Percentiles rank a stretch among this genome's conserved stretches.
Conservation (phyloP, 37 sponge, comb jelly and placozoan species). For the Beroe ovata region DNA sequence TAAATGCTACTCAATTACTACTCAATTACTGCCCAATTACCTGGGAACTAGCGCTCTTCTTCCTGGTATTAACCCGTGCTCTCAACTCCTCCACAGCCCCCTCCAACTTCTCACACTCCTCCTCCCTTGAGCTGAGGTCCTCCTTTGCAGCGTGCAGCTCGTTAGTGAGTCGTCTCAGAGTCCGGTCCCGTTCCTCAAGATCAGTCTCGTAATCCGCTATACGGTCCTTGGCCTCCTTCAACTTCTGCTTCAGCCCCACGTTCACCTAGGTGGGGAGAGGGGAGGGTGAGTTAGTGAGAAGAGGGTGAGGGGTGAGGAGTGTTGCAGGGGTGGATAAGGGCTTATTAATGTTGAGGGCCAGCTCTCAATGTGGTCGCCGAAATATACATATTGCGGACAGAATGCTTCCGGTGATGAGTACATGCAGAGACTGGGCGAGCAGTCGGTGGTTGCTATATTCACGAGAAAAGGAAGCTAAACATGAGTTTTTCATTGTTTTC, state of each 20-base stretch:
- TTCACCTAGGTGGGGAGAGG: conserved; percentile 1
- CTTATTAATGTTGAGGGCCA: no score
- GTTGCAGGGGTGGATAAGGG: no score
- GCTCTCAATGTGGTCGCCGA: no score
- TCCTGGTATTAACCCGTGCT: conserved; percentile 1
- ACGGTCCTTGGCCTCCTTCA: conserved; percentile 46
- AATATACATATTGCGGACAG: no score
- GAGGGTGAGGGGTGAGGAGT: no score
- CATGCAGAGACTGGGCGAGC: no score
- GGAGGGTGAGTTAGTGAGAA: neutral
- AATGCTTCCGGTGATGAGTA: no score
- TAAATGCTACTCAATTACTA: no score
- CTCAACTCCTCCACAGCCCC: conserved; percentile 6
- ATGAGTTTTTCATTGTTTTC: no score
- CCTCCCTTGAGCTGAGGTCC: conserved; percentile 4
- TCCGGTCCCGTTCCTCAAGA: neutral
- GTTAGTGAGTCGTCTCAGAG: neutral
- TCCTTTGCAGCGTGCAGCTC: conserved; percentile 55
- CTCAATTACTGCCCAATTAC: neutral
- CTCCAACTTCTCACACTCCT: conserved; percentile 23
- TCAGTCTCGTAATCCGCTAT: neutral
- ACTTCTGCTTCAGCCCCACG: conserved; percentile 6
- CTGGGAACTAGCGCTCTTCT: conserved; percentile 29
- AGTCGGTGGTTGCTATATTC: no score
- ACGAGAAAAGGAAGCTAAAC: no score